Base-by-base conservation (phyloP, 2,113 vertebrate species). In the Tinamus guttatus region DNA sequence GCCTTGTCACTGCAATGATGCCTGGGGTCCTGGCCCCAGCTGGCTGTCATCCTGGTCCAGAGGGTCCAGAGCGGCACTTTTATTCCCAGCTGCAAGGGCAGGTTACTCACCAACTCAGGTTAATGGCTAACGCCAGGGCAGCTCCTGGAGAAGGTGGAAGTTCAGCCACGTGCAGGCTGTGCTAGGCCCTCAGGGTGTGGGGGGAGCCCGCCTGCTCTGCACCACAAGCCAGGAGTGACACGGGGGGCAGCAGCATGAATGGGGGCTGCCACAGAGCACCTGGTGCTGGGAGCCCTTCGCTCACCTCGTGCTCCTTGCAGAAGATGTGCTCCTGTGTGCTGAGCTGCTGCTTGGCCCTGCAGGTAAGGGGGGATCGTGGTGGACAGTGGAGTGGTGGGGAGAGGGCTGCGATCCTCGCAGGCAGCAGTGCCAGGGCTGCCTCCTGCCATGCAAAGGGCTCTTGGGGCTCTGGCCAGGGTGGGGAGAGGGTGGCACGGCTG, bases 291-390 rank as follows among this genome's bases (percentile, higher is more conserved):
- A 87, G 38, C 69, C 60, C 76, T 2, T 1, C 14, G 5, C 43
- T 77, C 1, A 0, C 27, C 19, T 79, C 73, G 59, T 80, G 73
- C 58, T 58, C 12, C 22, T 86, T 4, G 0, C 85, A 74, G 58
- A 94, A 93, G 49, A 82, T 87, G 27, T 91, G 89, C 45, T 93
- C 85, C 15, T 97, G 97, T 96, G 22, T 95, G 9, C 92, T 98
- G 84, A 96, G 87, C 96, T 97, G 97, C 85, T 96, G 98, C 71
- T 97, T 98, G 86, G 98, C 98, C 80, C 80, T 98, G 74, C 98
- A 98, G 97, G 98, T 98, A 96, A 95, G 92, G 64, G 49, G 9
- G 16, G 12, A 52, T 20, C 1, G 1, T 0, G 0, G 28, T 11
- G 34, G 71, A 40, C 25, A 41, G 41, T 6, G 12, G 25, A 22